Conservation (phyloP, 2,888 invertebrate species). For the Actias luna region DNA sequence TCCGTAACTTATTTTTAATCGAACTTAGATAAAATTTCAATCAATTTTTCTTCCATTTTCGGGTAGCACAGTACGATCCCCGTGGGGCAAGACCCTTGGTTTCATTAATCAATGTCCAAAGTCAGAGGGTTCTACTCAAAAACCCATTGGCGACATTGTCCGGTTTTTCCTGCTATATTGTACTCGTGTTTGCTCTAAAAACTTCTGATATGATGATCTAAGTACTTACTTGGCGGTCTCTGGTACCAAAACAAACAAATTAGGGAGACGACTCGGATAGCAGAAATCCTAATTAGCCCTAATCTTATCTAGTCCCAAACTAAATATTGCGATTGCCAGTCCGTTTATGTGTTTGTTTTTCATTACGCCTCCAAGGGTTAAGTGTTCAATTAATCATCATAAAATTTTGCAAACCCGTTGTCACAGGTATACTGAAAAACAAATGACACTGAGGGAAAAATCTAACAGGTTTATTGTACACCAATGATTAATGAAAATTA, state of each 20-base stretch:
- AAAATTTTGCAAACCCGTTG: too few relatives aligned
- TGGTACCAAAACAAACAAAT: background rate
- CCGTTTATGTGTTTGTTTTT: too few relatives aligned
- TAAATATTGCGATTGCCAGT: too few relatives aligned
- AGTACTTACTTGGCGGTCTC: background rate
- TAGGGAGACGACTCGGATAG: background rate
- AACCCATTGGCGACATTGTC: conserved; percentile 42
- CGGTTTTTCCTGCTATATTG: conserved; percentile 5
- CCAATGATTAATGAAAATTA: too few relatives aligned
- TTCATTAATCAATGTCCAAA: conserved; percentile 63
- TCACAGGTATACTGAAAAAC: too few relatives aligned
- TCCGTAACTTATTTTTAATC: conserved; percentile 24
- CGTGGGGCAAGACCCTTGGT: conserved; percentile 26
- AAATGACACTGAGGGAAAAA: too few relatives aligned
- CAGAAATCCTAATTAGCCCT: too few relatives aligned
- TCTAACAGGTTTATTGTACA: too few relatives aligned
- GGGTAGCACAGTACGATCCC: conserved; percentile 39
- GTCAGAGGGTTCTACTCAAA: conserved; percentile 63
- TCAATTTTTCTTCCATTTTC: conserved; percentile 49
- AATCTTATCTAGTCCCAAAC: too few relatives aligned
- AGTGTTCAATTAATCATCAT: too few relatives aligned
- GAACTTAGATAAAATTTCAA: conserved; percentile 39
- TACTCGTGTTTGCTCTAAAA: background rate
- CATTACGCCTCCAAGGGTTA: too few relatives aligned
- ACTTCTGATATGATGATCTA: background rate